phyloP scores from a whole-genome alignment of 2,888 invertebrate species.

The Coenonympha glycerion region DNA sequence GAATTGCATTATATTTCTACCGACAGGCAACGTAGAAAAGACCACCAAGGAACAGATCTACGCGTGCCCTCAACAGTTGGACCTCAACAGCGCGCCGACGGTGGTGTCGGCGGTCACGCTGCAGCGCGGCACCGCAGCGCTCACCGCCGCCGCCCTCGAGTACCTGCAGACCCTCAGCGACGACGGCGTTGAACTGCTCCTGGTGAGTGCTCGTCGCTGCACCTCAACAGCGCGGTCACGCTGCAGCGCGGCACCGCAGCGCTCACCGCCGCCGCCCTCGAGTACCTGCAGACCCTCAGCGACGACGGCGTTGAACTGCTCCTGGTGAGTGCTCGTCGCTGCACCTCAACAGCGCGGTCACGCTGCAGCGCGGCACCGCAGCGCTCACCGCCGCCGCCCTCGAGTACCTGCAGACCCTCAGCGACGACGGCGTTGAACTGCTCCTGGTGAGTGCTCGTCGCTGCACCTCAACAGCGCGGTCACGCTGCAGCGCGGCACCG shows the following conservation, averaged over 20 bases:
- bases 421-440: conserved; percentile 38
- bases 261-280: conserved; percentile 35
- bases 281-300: conserved; percentile 44
- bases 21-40: conserved; percentile 51
- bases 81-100: conserved; percentile 31
- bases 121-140: conserved; percentile 6
- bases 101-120: conserved; percentile 39
- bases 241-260: conserved; percentile 25
- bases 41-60: conserved; percentile 41
- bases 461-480: conserved; percentile 32
- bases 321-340: conserved; percentile 46
- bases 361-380: conserved; percentile 24
- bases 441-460: conserved; percentile 44
- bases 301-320: conserved; percentile 37
- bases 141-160: conserved; percentile 37
- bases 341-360: conserved; percentile 28
- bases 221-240: conserved; percentile 29
- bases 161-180: conserved; percentile 47
- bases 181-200: conserved; percentile 33
- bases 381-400: conserved; percentile 37
- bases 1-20: not conserved
- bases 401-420: conserved; percentile 41
- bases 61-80: conserved; percentile 44
- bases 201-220: conserved; percentile 46
- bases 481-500: conserved; percentile 25